These are phyloP conservation scores for Salminus brasiliensis DNA, from an alignment of 2,113 vertebrate species.

Conservation along the genomic window DNA sequence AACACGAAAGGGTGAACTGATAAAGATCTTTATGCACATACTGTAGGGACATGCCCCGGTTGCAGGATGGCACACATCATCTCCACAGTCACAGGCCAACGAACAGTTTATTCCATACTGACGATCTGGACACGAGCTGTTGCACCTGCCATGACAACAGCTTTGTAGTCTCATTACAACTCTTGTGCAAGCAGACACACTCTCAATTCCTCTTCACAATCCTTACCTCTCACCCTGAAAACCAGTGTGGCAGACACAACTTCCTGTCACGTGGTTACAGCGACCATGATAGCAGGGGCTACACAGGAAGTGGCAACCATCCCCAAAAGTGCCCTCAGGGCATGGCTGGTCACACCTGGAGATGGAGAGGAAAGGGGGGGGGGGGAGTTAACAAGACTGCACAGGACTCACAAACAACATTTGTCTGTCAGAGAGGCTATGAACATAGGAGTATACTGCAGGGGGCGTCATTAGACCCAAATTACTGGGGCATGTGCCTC, in stretches of 20 bases:
- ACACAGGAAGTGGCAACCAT: slow-evolving; percentile 80
- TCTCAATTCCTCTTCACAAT: neutral
- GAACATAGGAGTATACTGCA: no score
- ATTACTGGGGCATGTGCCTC: no score
- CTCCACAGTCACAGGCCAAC: slow-evolving; percentile 77
- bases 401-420: no score
- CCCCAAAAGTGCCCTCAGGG: slow-evolving; percentile 79
- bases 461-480: no score
- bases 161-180: neutral
- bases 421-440: no score
- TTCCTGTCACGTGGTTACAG: slow-evolving; percentile 88
- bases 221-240: slow-evolving; percentile 88
- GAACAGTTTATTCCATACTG: slow-evolving; percentile 89
- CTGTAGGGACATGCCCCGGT: slow-evolving; percentile 83
- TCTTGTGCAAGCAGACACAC: neutral
- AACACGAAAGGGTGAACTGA: neutral
- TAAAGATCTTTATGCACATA: slow-evolving; percentile 61
- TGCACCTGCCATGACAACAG: slow-evolving; percentile 80
- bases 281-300: slow-evolving; percentile 78
- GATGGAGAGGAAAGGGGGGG: neutral
- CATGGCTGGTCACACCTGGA: slow-evolving; percentile 86
- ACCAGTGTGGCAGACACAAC: slow-evolving; percentile 84
- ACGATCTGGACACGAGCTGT: slow-evolving; percentile 81
- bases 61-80: slow-evolving; percentile 75
- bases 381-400: neutral